These are phyloP conservation scores for Athene cunicularia DNA, from an alignment of 2,113 vertebrate species.

Conservation along the genomic window DNA sequence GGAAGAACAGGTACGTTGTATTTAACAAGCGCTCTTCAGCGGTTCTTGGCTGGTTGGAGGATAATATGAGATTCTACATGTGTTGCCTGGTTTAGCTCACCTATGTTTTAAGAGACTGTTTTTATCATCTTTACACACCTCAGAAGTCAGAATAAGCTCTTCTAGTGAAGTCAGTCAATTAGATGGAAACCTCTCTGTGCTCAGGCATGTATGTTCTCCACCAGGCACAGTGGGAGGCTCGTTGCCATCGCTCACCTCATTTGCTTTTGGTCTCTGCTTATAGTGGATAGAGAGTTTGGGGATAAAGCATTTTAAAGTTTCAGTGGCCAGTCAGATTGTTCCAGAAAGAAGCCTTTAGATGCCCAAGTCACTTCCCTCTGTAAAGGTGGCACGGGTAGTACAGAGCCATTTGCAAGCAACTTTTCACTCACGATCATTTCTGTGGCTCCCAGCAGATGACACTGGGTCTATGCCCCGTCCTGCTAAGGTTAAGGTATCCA, in stretches of 20 bases:
- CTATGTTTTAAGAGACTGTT: not conserved
- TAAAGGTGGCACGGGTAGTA: not conserved
- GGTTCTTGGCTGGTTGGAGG: not conserved
- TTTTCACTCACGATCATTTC: not conserved
- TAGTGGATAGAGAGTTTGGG: not conserved
- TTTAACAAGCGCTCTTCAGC: not conserved
- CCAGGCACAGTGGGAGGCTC: not conserved
- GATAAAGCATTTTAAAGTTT: not conserved
- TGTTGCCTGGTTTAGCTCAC: not conserved
- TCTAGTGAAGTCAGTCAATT: not conserved
- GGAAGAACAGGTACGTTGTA: constrained; percentile 78
- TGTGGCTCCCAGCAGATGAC: not conserved
- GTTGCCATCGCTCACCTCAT: not conserved
- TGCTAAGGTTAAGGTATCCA: not conserved
- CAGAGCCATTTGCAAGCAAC: not conserved
- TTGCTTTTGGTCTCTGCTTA: not conserved
- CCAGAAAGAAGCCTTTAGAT: not conserved
- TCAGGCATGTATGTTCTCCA: not conserved
- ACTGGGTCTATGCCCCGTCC: not conserved
- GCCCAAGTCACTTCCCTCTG: not conserved
- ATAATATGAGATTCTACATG: not conserved
- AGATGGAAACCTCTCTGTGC: not conserved
- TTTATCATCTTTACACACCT: not conserved
- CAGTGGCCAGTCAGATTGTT: not conserved
- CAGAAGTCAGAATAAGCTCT: not conserved